These are phyloP conservation scores for Mesitornis unicolor DNA, from an alignment of 2,113 vertebrate species.

Conservation along the genomic window DNA sequence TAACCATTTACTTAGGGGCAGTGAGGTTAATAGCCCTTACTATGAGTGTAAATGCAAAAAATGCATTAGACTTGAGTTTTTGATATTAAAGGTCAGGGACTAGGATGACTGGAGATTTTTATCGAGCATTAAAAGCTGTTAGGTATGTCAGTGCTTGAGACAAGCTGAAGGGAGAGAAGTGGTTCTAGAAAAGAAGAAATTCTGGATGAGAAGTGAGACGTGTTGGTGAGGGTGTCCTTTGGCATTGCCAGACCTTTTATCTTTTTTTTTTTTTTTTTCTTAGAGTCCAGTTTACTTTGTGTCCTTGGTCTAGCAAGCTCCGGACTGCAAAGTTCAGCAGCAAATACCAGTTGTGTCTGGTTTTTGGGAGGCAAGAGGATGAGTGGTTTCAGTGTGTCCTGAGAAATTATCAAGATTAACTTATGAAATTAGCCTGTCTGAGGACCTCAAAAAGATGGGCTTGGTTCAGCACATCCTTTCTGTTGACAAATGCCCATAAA, in stretches of 20 bases:
- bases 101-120: not conserved
- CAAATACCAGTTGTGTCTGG: not conserved
- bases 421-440: not conserved
- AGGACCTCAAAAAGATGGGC: not conserved
- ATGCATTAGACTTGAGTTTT: accelerated
- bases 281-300: not conserved
- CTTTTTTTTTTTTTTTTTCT: not conserved
- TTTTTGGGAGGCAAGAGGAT: not conserved
- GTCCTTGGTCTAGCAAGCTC: not conserved
- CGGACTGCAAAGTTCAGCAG: not conserved
- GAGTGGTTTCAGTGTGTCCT: not conserved
- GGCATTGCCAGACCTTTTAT: not conserved
- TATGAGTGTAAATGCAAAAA: not conserved
- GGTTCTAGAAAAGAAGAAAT: not conserved
- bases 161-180: not conserved
- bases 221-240: not conserved
- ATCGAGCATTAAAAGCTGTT: not conserved
- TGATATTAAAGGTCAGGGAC: not conserved
- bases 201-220: not conserved
- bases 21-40: not conserved
- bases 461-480: not conserved
- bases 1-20: not conserved
- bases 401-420: not conserved
- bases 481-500: not conserved
- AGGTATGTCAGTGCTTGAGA: not conserved